Evolutionary conservation across 2,888 invertebrate species (phyloP), one percentile per base, ranked within the genome.

Genomic region (Timema cristinae): DNA sequence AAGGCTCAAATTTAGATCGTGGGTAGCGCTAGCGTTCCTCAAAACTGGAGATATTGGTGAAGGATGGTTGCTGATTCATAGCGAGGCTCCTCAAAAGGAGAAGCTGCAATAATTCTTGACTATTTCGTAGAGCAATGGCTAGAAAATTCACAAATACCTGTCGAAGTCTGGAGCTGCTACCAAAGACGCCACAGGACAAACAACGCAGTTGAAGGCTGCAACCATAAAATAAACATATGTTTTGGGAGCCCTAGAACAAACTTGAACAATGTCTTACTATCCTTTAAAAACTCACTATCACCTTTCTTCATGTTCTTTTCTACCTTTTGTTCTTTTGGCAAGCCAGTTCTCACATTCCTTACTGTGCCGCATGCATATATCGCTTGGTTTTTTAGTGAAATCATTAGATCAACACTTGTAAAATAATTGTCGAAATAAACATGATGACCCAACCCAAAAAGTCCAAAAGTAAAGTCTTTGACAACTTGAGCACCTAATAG

Each of bases 1-100:
- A n/a, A 49, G 71, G 72, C 66, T 69, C 15, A 66, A 56, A 48
- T 7, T 73, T 63, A 6, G 72, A 54, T 73, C 73, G 70, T 73
- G 71, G 59, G 68, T 70, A 67, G 72, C 74, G 10, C 73, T 61
- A 68, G 48, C 32, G n/a, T 66, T 66, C 49, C 66, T 13, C 4
- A 66, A 66, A 49, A 6, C 66, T 15, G 66, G 8, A 66, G 66
- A 9, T 66, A 4, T 66, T 16, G 15, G 47, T 13, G 32, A 66
- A 48, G 66, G 66, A 47, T 15, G 15, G 66, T n/a, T 48, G 54
- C 48, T 8, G 47, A 66, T 66, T 7, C 49, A 48, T 13, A 10
- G 6, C 13, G 48, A 66, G 32, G 66, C 66, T 16, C 32, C 66
- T 32, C 2, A 8, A 66, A 66, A 66, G 6, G 7, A 8, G 47